These are phyloP conservation scores for Danio choprae DNA, from an alignment of 2,797 vertebrate genomes.

Conservation along the genomic window DNA sequence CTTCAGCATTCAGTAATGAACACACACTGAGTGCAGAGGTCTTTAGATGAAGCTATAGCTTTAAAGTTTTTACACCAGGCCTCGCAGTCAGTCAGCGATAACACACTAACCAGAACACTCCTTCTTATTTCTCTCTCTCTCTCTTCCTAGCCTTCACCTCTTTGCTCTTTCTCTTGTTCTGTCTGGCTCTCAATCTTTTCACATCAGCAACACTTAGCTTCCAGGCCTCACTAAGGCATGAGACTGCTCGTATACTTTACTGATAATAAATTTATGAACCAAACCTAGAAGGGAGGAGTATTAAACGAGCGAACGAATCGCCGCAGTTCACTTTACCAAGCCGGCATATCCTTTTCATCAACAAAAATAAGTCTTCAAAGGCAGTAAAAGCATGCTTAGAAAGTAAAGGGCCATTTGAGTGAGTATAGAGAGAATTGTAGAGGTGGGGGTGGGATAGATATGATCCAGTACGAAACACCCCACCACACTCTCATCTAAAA, in stretches of 20 bases:
- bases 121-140: conserved; percentile 5
- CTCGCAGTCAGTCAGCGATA: conserved; percentile 63
- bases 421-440: conserved; percentile 62
- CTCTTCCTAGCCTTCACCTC: conserved; percentile 27
- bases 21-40: conserved; percentile 75
- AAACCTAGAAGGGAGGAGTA: conserved; percentile 77
- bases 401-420: conserved; percentile 82
- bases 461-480: conserved; percentile 68
- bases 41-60: conserved; percentile 69
- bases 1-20: conserved; percentile 80
- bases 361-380: conserved; percentile 83
- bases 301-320: conserved; percentile 78
- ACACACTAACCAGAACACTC: conserved; percentile 59
- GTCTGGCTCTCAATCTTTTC: conserved; percentile 54
- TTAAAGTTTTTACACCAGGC: conserved; percentile 68
- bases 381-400: conserved; percentile 81
- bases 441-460: conserved; percentile 68
- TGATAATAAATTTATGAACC: conserved; percentile 83
- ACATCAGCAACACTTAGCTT: conserved; percentile 71
- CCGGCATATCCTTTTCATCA: conserved; percentile 82
- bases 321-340: conserved; percentile 72
- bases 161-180: conserved; percentile 55
- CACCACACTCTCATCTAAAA: conserved; percentile 67
- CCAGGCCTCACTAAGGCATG: conserved; percentile 69
- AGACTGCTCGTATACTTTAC: conserved; percentile 75